Conservation (phyloP, 2,797 vertebrate species). For the Antennarius maculatus region DNA sequence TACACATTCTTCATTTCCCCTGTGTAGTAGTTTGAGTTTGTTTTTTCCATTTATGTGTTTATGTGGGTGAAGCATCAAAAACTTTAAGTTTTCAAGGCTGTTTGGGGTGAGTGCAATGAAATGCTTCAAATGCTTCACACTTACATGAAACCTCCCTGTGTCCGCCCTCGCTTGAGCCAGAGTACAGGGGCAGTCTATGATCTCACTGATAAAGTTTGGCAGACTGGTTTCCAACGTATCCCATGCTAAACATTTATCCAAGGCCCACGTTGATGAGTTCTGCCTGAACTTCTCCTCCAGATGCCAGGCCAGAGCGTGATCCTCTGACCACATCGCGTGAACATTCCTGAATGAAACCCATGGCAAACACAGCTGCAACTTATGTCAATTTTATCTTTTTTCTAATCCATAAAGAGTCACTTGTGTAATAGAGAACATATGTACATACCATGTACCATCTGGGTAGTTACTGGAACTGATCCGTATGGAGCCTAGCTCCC, state of each 20-base stretch:
- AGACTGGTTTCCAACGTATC: constrained; percentile 82
- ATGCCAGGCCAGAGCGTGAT: constrained; percentile 94
- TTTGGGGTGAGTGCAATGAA: not conserved
- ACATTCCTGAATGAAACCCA: constrained; percentile 80
- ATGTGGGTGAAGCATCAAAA: not conserved
- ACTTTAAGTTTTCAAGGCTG: not conserved
- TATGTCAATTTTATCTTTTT: not conserved
- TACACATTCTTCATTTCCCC: no score
- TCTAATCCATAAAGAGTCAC: not conserved
- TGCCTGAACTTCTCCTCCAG: constrained; percentile 86
- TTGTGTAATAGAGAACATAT: not conserved
- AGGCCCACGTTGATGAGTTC: constrained; percentile 86
- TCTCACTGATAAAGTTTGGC: constrained; percentile 86
- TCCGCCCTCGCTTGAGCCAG: constrained; percentile 93
- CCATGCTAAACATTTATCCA: constrained; percentile 88
- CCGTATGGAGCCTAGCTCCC: constrained; percentile 87
- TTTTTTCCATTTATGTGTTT: no score
- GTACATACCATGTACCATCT: constrained; percentile 77
- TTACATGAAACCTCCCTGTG: constrained; percentile 93
- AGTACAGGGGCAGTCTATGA: constrained; percentile 93
- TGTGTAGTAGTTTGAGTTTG: no score
- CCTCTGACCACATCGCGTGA: constrained; percentile 86
- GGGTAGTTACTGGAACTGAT: constrained; percentile 72
- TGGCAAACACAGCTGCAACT: not conserved
- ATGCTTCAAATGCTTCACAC: constrained; percentile 46